phyloP scores from a whole-genome alignment of 2,888 invertebrate genomes.

The Zaprionus bogoriensis region DNA sequence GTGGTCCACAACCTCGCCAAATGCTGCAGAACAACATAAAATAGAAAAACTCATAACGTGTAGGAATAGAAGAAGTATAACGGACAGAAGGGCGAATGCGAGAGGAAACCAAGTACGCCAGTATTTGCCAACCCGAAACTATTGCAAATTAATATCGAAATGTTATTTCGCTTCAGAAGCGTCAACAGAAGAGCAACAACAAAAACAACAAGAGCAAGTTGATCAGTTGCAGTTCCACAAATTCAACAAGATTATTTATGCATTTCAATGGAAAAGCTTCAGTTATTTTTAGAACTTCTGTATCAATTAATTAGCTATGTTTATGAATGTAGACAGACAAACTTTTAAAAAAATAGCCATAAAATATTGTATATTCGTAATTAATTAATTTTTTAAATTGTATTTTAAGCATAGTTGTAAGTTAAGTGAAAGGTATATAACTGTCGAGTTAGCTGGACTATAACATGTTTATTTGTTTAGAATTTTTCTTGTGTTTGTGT shows the following conservation, averaged over 20 bases:
- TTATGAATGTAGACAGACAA: no score
- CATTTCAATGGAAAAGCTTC: slow-evolving; percentile 12
- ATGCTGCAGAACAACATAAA: background rate
- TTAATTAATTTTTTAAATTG: no score
- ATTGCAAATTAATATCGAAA: slow-evolving; percentile 39
- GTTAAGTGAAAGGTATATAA: no score
- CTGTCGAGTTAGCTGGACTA: no score
- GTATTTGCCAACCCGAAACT: slow-evolving; percentile 18
- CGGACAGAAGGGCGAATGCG: background rate
- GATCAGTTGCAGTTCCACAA: background rate
- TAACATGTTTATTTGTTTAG: no score
- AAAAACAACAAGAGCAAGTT: background rate
- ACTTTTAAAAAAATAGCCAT: no score
- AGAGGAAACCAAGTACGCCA: background rate
- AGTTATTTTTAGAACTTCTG: background rate
- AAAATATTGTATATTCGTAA: no score
- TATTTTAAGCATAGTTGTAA: no score
- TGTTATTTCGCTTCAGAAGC: background rate
- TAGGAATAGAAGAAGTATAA: background rate
- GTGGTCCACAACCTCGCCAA: slow-evolving; percentile 9
- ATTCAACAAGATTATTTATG: slow-evolving; percentile 30
- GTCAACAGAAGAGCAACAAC: background rate
- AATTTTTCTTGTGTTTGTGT: no score
- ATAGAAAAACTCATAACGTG: background rate
- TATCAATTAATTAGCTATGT: no score